Percentiles rank a stretch among this genome's conserved stretches.
Evolutionary conservation across 2,888 invertebrate species (phyloP).

Genomic region (Lamellibrachia columna): DNA sequence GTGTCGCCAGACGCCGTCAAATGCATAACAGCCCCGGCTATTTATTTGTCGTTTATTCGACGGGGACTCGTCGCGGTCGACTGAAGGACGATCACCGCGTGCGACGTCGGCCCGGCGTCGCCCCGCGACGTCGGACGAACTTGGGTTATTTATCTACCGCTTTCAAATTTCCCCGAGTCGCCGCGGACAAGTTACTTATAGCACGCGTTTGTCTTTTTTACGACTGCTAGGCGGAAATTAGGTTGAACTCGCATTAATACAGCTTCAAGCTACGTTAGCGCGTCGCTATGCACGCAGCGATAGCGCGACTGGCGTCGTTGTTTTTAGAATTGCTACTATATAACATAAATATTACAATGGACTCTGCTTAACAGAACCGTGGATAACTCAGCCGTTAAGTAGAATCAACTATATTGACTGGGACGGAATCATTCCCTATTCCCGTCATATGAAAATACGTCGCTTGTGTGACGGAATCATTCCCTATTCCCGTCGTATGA

Average conservation of each 20-base stretch:
- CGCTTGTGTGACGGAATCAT: too few relatives aligned
- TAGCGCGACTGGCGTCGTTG: too few relatives aligned
- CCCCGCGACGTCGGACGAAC: neutral
- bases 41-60: constrained; percentile 11
- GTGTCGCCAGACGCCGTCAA: constrained; percentile 10
- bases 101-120: neutral
- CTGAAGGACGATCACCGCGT: neutral
- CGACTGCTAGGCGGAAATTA: neutral
- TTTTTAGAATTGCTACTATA: too few relatives aligned
- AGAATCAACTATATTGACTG: too few relatives aligned
- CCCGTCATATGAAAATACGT: too few relatives aligned
- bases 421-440: too few relatives aligned
- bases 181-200: neutral
- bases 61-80: neutral
- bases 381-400: too few relatives aligned
- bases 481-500: too few relatives aligned
- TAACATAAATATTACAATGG: too few relatives aligned
- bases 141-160: neutral
- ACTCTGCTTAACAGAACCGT: too few relatives aligned
- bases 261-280: neutral
- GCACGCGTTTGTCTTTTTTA: constrained; percentile 6
- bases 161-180: neutral
- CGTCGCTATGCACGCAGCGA: neutral
- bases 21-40: constrained; percentile 8
- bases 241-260: neutral